Evolutionary conservation across 2,113 vertebrate species (phyloP).

Genomic region (Solea senegalensis): DNA sequence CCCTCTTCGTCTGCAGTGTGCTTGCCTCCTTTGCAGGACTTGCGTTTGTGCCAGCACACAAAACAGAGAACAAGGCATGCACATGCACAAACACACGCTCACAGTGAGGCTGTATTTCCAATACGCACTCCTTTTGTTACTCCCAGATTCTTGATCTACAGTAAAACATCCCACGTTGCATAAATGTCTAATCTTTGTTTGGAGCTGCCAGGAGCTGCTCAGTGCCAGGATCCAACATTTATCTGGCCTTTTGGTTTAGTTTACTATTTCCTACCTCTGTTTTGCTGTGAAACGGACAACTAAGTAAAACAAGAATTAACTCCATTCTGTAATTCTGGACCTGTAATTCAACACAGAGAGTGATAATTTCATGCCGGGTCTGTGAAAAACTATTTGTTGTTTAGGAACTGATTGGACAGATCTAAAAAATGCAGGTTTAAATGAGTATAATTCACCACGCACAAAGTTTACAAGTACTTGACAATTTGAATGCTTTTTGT

Average conservation of each 20-base stretch:
- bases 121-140: conserved; percentile 18
- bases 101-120: background rate
- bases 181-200: conserved; percentile 29
- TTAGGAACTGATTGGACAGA: conserved; percentile 26
- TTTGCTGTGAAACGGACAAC: conserved; percentile 37
- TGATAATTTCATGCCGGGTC: conserved; percentile 30
- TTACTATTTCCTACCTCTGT: conserved; percentile 19
- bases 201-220: conserved; percentile 24
- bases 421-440: conserved; percentile 22
- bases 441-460: conserved; percentile 41
- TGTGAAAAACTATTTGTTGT: conserved; percentile 35
- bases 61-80: background rate
- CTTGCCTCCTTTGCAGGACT: conserved; percentile 4
- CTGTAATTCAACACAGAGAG: conserved; percentile 13
- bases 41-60: background rate
- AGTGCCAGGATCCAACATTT: conserved; percentile 36
- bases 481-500: conserved; percentile 31
- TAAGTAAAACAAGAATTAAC: conserved; percentile 41
- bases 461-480: conserved; percentile 40
- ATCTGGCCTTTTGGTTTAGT: conserved; percentile 20
- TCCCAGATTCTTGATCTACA: conserved; percentile 23
- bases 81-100: background rate
- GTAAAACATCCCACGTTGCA: conserved; percentile 20
- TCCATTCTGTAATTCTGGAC: conserved; percentile 51
- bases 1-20: background rate